Conservation (phyloP, 30 jellyfish, hydroid and myxozoan species). For the Cassiopea xamachana region DNA sequence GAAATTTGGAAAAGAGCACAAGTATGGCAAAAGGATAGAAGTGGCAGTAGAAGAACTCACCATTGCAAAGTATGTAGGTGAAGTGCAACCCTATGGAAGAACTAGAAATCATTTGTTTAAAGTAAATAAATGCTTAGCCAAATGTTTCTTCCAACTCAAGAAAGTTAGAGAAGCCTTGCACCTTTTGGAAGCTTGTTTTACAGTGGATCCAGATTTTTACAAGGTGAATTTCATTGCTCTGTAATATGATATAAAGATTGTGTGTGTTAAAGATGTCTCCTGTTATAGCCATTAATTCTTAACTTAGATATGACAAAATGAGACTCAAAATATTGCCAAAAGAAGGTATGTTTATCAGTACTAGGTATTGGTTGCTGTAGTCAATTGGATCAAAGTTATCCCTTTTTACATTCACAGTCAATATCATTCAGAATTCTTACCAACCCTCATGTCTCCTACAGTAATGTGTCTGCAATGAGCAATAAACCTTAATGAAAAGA, state of each 20-base stretch:
- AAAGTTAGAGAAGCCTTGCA: slow-evolving; percentile 18
- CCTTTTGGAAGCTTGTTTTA: slow-evolving; percentile 9
- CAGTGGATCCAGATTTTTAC: slow-evolving; percentile 5
- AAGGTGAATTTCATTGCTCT: not conserved
- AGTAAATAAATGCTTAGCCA: slow-evolving; percentile 19
- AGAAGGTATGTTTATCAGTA: too few species aligned
- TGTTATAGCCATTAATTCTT: too few species aligned
- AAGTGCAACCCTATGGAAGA: not conserved
- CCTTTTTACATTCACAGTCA: too few species aligned
- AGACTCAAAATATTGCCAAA: too few species aligned
- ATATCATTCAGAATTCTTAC: too few species aligned
- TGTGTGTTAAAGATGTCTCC: too few species aligned
- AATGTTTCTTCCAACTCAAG: not conserved
- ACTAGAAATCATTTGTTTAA: not conserved
- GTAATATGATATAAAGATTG: not conserved
- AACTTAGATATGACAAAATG: too few species aligned
- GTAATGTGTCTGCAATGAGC: too few species aligned
- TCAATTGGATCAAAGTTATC: too few species aligned
- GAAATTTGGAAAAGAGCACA: not conserved
- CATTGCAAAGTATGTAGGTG: not conserved
- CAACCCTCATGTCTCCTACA: too few species aligned
- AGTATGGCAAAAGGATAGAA: not conserved
- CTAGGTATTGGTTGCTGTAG: too few species aligned
- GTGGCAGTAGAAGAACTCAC: not conserved
- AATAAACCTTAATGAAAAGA: too few species aligned